Conservation (phyloP, 2,888 invertebrate genomes). For the Torymus tubicola region DNA sequence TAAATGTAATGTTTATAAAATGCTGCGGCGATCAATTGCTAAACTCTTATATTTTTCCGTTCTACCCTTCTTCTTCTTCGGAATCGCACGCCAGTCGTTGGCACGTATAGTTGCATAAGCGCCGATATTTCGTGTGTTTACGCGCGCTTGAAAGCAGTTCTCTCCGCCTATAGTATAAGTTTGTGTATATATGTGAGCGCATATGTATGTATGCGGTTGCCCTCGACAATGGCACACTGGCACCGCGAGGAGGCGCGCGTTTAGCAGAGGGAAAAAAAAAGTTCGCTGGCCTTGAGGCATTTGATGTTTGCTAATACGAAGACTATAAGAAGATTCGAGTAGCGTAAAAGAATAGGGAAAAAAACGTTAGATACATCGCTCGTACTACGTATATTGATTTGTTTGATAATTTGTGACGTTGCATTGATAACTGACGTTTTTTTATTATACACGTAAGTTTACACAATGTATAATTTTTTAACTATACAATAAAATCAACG, state of each 20-base stretch:
- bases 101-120: constrained; percentile 31
- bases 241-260: not conserved
- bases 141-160: not conserved
- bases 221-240: constrained; percentile 8
- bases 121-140: constrained; percentile 14
- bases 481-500: too few species aligned
- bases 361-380: too few species aligned
- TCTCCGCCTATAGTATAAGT: not conserved
- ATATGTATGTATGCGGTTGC: not conserved
- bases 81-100: constrained; percentile 7
- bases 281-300: not conserved
- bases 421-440: too few species aligned
- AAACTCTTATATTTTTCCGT: not conserved
- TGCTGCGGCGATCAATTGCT: not conserved
- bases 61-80: not conserved
- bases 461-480: too few species aligned
- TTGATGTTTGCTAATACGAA: too few species aligned
- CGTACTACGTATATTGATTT: too few species aligned
- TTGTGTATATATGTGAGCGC: not conserved
- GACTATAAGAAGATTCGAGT: too few species aligned
- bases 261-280: not conserved
- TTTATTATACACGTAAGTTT: too few species aligned
- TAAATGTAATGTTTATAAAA: not conserved
- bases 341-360: too few species aligned
- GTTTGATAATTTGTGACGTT: too few species aligned